Evolutionary conservation across 2,888 invertebrate species (phyloP).

Genomic region (Ornithoptera alexandrae): DNA sequence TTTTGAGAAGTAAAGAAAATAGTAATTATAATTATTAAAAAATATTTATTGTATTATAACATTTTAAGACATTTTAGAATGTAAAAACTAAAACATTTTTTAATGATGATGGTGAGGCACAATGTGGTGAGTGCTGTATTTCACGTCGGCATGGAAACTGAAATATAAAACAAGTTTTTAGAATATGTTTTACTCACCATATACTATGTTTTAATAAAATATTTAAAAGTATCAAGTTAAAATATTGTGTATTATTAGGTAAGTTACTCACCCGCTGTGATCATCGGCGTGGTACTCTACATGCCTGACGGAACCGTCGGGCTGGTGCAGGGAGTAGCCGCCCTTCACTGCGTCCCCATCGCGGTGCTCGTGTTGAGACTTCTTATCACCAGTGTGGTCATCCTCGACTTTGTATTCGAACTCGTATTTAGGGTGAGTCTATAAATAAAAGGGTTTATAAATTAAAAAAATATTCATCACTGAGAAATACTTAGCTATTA

Average conservation of each 20-base stretch:
- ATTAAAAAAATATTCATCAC: neutral
- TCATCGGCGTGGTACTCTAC: slow-evolving; percentile 74
- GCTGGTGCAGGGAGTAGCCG: slow-evolving; percentile 58
- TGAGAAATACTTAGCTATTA: neutral
- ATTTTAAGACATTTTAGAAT: neutral
- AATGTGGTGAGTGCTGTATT: slow-evolving; percentile 64
- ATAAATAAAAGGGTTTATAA: neutral
- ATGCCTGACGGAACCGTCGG: slow-evolving; percentile 72
- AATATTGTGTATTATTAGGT: neutral
- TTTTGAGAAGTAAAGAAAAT: too few relatives aligned
- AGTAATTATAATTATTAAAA: neutral
- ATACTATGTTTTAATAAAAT: too few relatives aligned
- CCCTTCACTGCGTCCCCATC: slow-evolving; percentile 81
- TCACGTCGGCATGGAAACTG: slow-evolving; percentile 36
- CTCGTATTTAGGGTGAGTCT: slow-evolving; percentile 77
- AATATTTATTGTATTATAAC: neutral
- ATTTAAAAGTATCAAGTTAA: neutral
- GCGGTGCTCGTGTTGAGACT: slow-evolving; percentile 76
- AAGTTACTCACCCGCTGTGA: slow-evolving; percentile 46
- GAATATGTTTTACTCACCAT: too few relatives aligned
- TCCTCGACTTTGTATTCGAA: slow-evolving; percentile 79
- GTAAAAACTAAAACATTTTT: neutral
- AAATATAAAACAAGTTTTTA: slow-evolving; percentile 2
- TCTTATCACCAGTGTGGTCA: slow-evolving; percentile 79
- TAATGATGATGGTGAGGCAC: slow-evolving; percentile 51